These are phyloP conservation scores for Carassius auratus DNA, from an alignment of 2,113 vertebrate species.

Conservation along the genomic window DNA sequence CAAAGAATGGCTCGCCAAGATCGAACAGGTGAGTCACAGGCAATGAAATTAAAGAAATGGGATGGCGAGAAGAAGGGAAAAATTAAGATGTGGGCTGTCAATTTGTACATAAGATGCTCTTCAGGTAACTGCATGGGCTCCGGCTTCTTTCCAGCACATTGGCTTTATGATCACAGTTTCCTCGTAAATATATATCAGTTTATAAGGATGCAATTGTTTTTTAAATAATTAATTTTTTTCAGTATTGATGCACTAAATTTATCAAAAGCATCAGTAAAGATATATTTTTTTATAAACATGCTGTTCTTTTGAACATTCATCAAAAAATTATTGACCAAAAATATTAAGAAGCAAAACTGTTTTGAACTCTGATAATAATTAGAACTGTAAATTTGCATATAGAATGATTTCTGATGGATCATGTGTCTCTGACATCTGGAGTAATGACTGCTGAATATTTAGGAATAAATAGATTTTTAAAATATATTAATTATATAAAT, in stretches of 20 bases:
- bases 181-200: background rate
- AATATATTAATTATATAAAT: background rate
- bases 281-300: background rate
- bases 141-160: background rate
- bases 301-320: background rate
- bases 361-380: background rate
- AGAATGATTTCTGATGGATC: background rate
- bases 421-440: background rate
- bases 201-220: background rate
- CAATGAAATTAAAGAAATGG: slow-evolving; percentile 35
- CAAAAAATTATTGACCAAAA: background rate
- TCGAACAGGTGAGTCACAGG: slow-evolving; percentile 84
- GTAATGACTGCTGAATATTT: background rate
- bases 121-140: background rate
- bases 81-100: background rate
- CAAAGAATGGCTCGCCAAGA: slow-evolving; percentile 93
- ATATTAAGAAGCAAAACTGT: background rate
- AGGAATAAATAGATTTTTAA: background rate
- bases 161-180: background rate
- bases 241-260: background rate
- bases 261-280: background rate
- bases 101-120: background rate
- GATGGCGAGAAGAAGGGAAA: background rate
- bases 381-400: background rate
- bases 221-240: background rate